Evolutionary conservation across 2,113 vertebrate species (phyloP).

Genomic region (Gallinago media): DNA sequence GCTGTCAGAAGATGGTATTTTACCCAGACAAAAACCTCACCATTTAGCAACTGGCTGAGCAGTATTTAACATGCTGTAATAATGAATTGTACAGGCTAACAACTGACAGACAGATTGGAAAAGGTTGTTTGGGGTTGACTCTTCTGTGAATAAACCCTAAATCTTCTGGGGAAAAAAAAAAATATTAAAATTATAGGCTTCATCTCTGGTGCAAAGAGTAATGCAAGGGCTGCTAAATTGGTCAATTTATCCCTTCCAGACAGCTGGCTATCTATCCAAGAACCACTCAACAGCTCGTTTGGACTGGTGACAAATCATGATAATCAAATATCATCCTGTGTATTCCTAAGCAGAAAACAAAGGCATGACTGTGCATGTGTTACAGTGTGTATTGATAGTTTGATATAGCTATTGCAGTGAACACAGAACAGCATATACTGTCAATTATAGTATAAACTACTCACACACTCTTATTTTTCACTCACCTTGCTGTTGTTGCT

Average conservation of each 20-base stretch:
- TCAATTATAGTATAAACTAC: not conserved
- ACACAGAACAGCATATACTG: not conserved
- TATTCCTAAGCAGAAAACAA: not conserved
- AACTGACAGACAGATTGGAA: not conserved
- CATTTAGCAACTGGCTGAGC: not conserved
- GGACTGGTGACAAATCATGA: not conserved
- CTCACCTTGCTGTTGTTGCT: not conserved
- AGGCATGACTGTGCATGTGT: not conserved
- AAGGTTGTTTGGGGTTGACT: not conserved
- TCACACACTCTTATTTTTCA: not conserved
- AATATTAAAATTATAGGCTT: not conserved
- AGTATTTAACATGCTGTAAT: not conserved
- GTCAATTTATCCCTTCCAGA: not conserved
- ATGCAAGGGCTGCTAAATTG: not conserved
- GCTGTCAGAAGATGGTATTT: not conserved
- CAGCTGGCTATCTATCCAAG: not conserved
- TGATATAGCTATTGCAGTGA: not conserved
- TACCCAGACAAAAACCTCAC: not conserved
- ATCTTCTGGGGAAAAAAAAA: not conserved
- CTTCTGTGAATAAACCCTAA: not conserved
- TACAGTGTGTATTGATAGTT: not conserved
- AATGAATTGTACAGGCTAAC: not conserved
- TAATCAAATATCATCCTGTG: not conserved
- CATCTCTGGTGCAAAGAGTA: not conserved
- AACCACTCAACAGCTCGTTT: not conserved